Conservation (phyloP, 2,888 invertebrate genomes). For the Anarsia innoxiella region DNA sequence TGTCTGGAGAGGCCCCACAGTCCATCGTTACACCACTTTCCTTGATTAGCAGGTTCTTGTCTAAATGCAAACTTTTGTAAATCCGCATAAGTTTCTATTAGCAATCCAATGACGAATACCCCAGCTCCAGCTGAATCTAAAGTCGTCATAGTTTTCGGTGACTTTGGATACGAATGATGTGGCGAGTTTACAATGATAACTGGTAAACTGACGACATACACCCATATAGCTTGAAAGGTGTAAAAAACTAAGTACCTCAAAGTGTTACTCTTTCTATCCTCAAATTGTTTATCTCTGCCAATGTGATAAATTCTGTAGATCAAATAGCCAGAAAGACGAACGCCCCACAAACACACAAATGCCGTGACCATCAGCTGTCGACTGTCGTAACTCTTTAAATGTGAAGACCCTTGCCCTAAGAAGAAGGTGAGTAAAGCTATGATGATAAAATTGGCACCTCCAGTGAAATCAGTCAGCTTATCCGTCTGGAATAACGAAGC, state of each 20-base stretch:
- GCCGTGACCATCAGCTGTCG: conserved; percentile 93
- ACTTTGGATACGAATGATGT: conserved; percentile 82
- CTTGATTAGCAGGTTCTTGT: conserved; percentile 90
- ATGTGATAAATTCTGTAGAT: conserved; percentile 93
- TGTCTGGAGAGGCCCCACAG: conserved; percentile 92
- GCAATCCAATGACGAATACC: conserved; percentile 87
- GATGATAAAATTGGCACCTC: conserved; percentile 94
- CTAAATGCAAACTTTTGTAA: conserved; percentile 94
- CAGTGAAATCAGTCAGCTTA: conserved; percentile 94
- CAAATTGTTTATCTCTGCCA: conserved; percentile 92
- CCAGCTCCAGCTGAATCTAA: conserved; percentile 90
- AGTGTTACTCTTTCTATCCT: conserved; percentile 89
- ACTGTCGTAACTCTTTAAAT: conserved; percentile 85
- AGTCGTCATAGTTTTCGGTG: conserved; percentile 90
- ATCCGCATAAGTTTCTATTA: conserved; percentile 94
- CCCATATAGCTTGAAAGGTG: conserved; percentile 95
- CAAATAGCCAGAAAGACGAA: conserved; percentile 88
- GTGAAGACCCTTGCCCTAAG: conserved; percentile 84
- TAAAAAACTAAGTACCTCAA: conserved; percentile 94
- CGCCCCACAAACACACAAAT: conserved; percentile 92
- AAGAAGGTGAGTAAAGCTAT: conserved; percentile 91
- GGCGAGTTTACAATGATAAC: conserved; percentile 94
- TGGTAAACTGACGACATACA: conserved; percentile 91
- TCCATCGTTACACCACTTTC: conserved; percentile 94
- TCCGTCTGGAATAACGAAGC: conserved; percentile 91